Base-by-base conservation (phyloP, 2,113 vertebrate genomes). In the Cebidichthys violaceus region DNA sequence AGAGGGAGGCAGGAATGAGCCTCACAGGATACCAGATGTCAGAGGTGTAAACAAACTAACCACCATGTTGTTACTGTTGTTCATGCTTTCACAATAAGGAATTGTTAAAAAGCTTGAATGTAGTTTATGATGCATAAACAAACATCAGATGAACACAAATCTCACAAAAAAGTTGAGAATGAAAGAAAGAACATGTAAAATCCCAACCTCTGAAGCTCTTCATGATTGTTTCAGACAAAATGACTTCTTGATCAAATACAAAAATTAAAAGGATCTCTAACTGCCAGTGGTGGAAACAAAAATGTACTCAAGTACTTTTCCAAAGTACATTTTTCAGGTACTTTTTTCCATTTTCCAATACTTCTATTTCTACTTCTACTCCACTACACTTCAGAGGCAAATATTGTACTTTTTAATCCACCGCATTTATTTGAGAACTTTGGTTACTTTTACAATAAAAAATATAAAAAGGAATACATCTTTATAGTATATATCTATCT, bases 21-120 rank as follows among this genome's bases (percentile, higher is more conserved):
- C 20, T 41, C 27, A 68, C 31, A 66, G 35, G 22, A 35, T 50
- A 29, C 81, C 33, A 65, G 13, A 37, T 45, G 18, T 80, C 13
- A 24, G 41, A 66, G 6, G 64, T 55, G 47, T 79, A 84, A 84
- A 86, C 83, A 89, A 59, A 80, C 41, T 5, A 24, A 78, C 50
- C 57, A 75, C n/a, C 47, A 54, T 64, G 41, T 31, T 43, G 37
- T 9, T 39, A 17, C 5, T 43, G 18, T 39, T 52, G 15, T 9
- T 60, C 37, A n/a, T 79, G 77, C 4, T 71, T 45, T 80, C 22
- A 61, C 20, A 47, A 54, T 27, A 27, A 47, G 22, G 0, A 37
- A n/a, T 3, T 33, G 50, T 57, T 52, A 33, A 33, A 33, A 15
- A 22, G 18, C 39, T 68, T 10, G 7, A 33, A 37, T 66, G 5